Conservation (phyloP, 1,140 invertebrate species). For the Leptoteleia sp. region DNA sequence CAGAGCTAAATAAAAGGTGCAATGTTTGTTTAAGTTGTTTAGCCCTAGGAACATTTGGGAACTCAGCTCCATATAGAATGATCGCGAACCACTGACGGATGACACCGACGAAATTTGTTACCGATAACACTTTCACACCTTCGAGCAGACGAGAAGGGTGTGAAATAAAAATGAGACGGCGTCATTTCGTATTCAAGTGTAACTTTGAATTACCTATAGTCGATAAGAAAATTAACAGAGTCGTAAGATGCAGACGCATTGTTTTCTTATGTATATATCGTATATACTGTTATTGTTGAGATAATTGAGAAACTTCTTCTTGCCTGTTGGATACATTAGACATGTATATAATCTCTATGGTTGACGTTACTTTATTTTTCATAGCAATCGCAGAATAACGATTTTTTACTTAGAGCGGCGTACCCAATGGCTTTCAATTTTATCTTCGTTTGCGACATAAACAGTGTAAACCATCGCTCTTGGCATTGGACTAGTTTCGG, state of each 20-base stretch:
- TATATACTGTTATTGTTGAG: constrained; percentile 65
- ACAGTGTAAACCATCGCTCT: not conserved
- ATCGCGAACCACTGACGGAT: not conserved
- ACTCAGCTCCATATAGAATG: no score
- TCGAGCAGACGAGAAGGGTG: constrained; percentile 12
- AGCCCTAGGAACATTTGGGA: no score
- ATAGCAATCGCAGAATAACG: constrained; percentile 24
- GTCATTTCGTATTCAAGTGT: constrained; percentile 53
- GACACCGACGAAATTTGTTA: constrained; percentile 44
- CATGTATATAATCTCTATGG: constrained; percentile 59
- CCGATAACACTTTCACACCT: constrained; percentile 21
- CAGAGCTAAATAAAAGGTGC: no score
- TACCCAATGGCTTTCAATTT: not conserved
- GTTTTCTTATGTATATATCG: constrained; percentile 65
- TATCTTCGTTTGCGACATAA: no score
- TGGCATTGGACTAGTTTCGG: not conserved
- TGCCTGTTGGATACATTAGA: constrained; percentile 63
- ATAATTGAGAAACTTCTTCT: constrained; percentile 62
- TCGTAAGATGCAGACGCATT: constrained; percentile 55
- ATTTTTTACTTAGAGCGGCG: constrained; percentile 20
- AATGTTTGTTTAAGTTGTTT: no score
- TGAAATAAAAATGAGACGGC: constrained; percentile 45
- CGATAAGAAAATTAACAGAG: constrained; percentile 42
- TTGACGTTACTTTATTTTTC: constrained; percentile 48
- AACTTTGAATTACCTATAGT: constrained; percentile 56